A percentile compares a stretch with the other conserved stretches of the same genome.
phyloP scores from a whole-genome alignment of 2,888 invertebrate genomes.

The Drosophila siamana region DNA sequence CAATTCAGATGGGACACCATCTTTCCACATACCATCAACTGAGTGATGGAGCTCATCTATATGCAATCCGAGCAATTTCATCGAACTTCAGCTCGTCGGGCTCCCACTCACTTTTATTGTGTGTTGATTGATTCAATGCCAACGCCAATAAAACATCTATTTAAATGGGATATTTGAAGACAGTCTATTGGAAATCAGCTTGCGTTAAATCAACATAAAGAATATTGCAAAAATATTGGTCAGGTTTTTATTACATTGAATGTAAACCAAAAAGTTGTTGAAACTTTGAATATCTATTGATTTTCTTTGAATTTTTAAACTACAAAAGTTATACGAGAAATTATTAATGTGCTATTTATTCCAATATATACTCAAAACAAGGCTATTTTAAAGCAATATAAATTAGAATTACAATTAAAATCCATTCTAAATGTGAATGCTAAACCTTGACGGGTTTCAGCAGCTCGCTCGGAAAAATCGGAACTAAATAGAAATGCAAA shows the following conservation, averaged over 20 bases:
- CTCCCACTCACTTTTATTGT: background rate
- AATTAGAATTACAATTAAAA: background rate
- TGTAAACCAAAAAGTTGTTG: background rate
- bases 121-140: background rate
- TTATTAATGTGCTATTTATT: no score
- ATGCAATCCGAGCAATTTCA: slow-evolving; percentile 1
- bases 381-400: no score
- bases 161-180: background rate
- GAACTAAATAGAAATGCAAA: slow-evolving; percentile 1
- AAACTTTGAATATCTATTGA: no score
- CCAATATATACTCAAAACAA: no score
- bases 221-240: background rate
- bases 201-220: background rate
- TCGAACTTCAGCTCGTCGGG: background rate
- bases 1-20: background rate
- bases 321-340: no score
- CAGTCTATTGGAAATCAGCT: background rate
- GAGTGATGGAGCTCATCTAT: background rate
- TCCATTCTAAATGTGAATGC: background rate
- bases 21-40: background rate
- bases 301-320: no score
- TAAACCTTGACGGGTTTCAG: background rate
- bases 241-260: background rate
- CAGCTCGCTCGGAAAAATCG: background rate
- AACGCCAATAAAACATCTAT: background rate